Base-by-base conservation (phyloP, 35 echinoderm and acorn worm genomes). In the Heliocidaris erythrogramma region DNA sequence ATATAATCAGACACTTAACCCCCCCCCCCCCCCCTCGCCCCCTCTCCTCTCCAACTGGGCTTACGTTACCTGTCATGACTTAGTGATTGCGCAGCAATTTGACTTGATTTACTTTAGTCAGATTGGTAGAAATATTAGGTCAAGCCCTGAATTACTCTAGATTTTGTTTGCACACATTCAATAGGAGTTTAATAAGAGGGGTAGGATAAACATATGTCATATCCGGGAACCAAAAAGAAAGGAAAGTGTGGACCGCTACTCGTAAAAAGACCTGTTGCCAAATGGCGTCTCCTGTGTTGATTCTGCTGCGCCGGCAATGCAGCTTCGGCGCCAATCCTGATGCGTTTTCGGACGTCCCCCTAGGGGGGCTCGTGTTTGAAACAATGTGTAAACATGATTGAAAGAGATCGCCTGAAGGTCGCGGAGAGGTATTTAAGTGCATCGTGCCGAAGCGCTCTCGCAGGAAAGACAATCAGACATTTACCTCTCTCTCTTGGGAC, bases 311-410 rank as follows among this genome's bases (percentile, higher is more conserved):
- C 17, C 21, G 65, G 4, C 65, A 24, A 27, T 78, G 65, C 7
- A 78, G 27, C 27, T 78, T 78, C 27, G 65, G 65, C 65, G 65
- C 65, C 65, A 78, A 78, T 78, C 65, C 21, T 27, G 65, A 78
- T 78, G 3, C 65, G 65, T 78, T 78, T 78, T 78, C 65, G 65
- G 65, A 27, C 27, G 17, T n/a, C 65, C 65, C 65, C 65, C 65
- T 78, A 1, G 18, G 21, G 65, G 65, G 18, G 21, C 65, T 78
- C 65, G 21, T 78, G 65, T 78, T 78, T 78, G 65, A 78, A 78
- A 78, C 65, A 78, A 78, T 78, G 65, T 78, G 65, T 78, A 78
- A 78, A 78, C 65, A 78, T 78, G 65, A 78, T 78, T 78, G 65
- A 78, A 78, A 78, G 65, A 78, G 65, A 78, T 78, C 27, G 65